Conservation (phyloP, 1,140 invertebrate genomes). For the Mesaphorura yosii region DNA sequence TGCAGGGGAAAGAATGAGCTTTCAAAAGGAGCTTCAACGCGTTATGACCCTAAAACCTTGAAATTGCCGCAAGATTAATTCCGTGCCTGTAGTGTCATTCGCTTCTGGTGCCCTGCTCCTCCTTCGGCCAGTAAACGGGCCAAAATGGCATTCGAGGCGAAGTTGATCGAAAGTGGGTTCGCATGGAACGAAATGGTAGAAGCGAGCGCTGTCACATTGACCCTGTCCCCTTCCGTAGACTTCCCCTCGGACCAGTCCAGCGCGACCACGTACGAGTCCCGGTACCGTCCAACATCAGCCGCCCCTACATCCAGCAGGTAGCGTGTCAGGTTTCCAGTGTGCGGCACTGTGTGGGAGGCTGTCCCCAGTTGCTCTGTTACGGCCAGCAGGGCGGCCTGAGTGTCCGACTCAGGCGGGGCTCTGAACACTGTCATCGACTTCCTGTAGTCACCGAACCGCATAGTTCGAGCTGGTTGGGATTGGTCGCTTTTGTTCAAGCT, state of each 20-base stretch:
- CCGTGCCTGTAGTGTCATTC: too few species aligned
- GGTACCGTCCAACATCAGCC: background rate
- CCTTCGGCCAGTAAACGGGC: too few species aligned
- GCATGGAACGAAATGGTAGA: slow-evolving; percentile 51
- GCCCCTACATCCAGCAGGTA: background rate
- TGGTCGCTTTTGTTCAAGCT: background rate
- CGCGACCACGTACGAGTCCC: slow-evolving; percentile 15
- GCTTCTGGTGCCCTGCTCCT: too few species aligned
- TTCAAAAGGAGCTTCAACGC: too few species aligned
- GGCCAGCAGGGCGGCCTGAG: background rate
- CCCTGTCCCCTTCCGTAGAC: slow-evolving; percentile 3
- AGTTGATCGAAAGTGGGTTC: slow-evolving; percentile 47
- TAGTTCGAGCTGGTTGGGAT: slow-evolving; percentile 1
- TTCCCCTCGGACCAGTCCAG: too few species aligned
- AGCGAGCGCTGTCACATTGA: slow-evolving; percentile 33
- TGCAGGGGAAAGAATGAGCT: slow-evolving; percentile 47
- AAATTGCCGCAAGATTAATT: too few species aligned
- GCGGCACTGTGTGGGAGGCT: background rate
- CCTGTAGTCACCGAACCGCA: background rate
- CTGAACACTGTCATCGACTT: slow-evolving; percentile 8
- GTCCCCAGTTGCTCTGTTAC: background rate
- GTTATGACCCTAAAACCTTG: too few species aligned
- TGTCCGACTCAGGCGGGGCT: too few species aligned
- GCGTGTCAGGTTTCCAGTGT: background rate
- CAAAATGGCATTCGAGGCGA: slow-evolving; percentile 47